phyloP scores from a whole-genome alignment of 1,140 invertebrate genomes.

The Drosophila virilis region DNA sequence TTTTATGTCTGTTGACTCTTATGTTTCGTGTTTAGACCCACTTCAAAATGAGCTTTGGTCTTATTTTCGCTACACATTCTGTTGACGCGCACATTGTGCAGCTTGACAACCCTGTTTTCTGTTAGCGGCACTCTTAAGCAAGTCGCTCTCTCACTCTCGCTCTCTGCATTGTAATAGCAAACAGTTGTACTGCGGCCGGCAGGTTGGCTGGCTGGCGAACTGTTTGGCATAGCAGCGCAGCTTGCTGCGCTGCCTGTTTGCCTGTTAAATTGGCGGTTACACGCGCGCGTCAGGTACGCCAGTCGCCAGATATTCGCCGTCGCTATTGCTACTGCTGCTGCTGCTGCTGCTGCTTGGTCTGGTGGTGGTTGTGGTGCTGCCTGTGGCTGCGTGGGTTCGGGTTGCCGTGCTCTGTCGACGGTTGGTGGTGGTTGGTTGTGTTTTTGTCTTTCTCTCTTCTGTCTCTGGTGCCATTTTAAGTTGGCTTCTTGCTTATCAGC shows the following conservation, averaged over 20 bases:
- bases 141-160: slow-evolving; percentile 17
- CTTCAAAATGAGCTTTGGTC: too few species aligned
- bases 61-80: background rate
- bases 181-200: slow-evolving; percentile 43
- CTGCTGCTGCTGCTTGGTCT: slow-evolving; percentile 1
- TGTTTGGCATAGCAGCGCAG: slow-evolving; percentile 24
- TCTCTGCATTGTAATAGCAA: slow-evolving; percentile 21
- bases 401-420: slow-evolving; percentile 33
- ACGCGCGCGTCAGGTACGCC: slow-evolving; percentile 77
- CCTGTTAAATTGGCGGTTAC: slow-evolving; percentile 84
- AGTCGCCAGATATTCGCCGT: slow-evolving; percentile 33
- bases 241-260: slow-evolving; percentile 70
- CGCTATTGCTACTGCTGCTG: slow-evolving; percentile 7
- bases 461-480: slow-evolving; percentile 14
- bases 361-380: slow-evolving; percentile 40
- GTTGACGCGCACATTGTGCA: background rate
- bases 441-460: slow-evolving; percentile 7
- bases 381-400: slow-evolving; percentile 22
- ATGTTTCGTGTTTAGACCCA: too few species aligned
- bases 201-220: slow-evolving; percentile 21
- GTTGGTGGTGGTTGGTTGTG: slow-evolving; percentile 14
- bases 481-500: slow-evolving; percentile 41
- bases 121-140: background rate
- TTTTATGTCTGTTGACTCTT: too few species aligned
- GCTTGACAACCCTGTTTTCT: slow-evolving; percentile 40